Percentiles rank a stretch among this genome's conserved stretches.
phyloP scores from a whole-genome alignment of 2,797 vertebrate genomes.

The Pagetopsis macropterus region DNA sequence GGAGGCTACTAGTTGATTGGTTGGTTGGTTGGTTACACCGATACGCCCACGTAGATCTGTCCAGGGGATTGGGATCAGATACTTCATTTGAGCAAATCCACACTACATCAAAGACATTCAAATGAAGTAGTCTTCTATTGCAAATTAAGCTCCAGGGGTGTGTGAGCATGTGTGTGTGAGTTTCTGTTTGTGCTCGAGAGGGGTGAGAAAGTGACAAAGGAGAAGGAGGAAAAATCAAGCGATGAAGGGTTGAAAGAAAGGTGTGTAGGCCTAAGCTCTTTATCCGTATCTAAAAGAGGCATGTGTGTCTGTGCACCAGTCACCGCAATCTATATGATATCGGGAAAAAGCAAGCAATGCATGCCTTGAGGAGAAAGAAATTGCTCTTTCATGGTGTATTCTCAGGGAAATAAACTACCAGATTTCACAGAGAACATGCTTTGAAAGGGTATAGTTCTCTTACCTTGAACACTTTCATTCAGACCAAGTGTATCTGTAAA shows the following conservation, averaged over 20 bases:
- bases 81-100: conserved; percentile 79
- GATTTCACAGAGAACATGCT: conserved; percentile 32
- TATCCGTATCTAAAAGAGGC: conserved; percentile 66
- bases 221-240: conserved; percentile 44
- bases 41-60: conserved; percentile 72
- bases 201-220: conserved; percentile 47
- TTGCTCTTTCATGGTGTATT: conserved; percentile 45
- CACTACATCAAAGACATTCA: conserved; percentile 81
- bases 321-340: conserved; percentile 40
- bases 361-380: conserved; percentile 17
- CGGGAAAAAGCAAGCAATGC: conserved; percentile 13
- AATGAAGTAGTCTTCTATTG: conserved; percentile 79
- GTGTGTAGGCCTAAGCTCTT: conserved; percentile 67
- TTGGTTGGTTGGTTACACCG: conserved; percentile 67
- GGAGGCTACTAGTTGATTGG: conserved; percentile 44
- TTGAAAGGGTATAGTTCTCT: conserved; percentile 17
- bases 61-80: conserved; percentile 80
- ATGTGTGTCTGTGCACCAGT: conserved; percentile 44
- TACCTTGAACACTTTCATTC: conserved; percentile 2
- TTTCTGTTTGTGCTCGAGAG: conserved; percentile 49
- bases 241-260: conserved; percentile 67
- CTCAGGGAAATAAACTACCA: neutral
- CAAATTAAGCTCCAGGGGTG: conserved; percentile 77
- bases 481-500: neutral
- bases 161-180: conserved; percentile 41